Conservation (phyloP, 2,888 invertebrate species). For the Sisyra terminalis region DNA sequence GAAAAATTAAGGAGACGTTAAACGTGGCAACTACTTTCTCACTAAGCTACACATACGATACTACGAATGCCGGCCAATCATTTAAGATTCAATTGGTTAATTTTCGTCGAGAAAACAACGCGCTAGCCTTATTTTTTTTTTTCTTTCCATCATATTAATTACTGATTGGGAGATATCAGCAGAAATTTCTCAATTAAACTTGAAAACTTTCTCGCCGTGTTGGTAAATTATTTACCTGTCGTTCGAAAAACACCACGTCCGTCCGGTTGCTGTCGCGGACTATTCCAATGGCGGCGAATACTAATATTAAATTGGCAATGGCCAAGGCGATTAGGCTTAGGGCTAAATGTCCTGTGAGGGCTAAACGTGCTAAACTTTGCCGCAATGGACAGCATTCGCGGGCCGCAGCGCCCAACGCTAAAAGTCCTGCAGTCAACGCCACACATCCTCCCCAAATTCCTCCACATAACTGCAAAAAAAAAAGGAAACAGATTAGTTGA, state of each 20-base stretch:
- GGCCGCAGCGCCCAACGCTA: constrained; percentile 44
- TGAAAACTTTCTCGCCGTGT: no score
- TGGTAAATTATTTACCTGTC: constrained; percentile 5
- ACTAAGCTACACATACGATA: no score
- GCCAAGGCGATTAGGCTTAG: constrained; percentile 42
- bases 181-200: background rate
- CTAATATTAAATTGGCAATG: constrained; percentile 39
- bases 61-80: no score
- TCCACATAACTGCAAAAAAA: constrained; percentile 31
- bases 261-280: constrained; percentile 37
- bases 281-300: constrained; percentile 40
- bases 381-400: constrained; percentile 32
- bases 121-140: background rate
- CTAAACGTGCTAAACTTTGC: constrained; percentile 32
- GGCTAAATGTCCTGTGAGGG: constrained; percentile 45
- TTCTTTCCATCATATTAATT: background rate
- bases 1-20: no score
- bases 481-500: constrained; percentile 4
- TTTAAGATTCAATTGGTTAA: background rate
- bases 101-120: background rate
- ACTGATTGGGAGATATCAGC: background rate
- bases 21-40: no score
- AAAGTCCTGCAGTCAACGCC: constrained; percentile 40
- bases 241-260: constrained; percentile 18
- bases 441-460: constrained; percentile 52